Evolutionary conservation across 2,888 invertebrate genomes (phyloP), one percentile per base, ranked within the genome.

Genomic region (Clepsis dumicolana): DNA sequence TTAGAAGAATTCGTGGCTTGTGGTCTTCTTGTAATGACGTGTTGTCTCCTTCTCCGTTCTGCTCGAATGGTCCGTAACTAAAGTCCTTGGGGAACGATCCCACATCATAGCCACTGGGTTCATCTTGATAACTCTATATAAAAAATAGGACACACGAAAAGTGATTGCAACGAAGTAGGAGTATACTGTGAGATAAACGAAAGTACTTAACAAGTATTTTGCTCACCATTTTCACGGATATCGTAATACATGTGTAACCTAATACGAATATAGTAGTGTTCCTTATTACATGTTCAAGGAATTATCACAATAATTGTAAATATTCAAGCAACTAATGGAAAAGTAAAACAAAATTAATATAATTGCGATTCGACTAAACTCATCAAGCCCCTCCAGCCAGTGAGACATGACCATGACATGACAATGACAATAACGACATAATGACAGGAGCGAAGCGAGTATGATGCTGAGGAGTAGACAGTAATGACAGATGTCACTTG

Each of bases 1-100:
- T 99, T 25, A 99, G 92, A 38, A 99, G 94, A 81, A 99, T 99
- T 77, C 98, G 95, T 56, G 99, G 99, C 86, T 98, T 99, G 77
- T 97, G 96, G 81, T 98, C 97, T 62, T 96, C 95, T 56, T 95
- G 94, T 67, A 94, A 84, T 57, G 95, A 94, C 52, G 94, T 89
- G 75, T 86, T 94, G 76, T 94, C 94, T 48, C 95, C 95, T 77
- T 96, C 96, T 54, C 95, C 96, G 80, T 97, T 97, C 68, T 96
- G 97, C 84, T 98, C 98, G 81, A 97, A 98, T 12, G 96, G 96
- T 1, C 98, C 97, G 88, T 98, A 99, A 52, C 97, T 98, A 91
- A 98, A 98, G 84, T 98, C 97, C 87, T 98, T 98, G 8, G 98
- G 98, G 87, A 98, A 98, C 27, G 95, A 94, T 38, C 95, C 95